phyloP scores from a whole-genome alignment of 2,797 vertebrate species.

The Phoeniculus purpureus region DNA sequence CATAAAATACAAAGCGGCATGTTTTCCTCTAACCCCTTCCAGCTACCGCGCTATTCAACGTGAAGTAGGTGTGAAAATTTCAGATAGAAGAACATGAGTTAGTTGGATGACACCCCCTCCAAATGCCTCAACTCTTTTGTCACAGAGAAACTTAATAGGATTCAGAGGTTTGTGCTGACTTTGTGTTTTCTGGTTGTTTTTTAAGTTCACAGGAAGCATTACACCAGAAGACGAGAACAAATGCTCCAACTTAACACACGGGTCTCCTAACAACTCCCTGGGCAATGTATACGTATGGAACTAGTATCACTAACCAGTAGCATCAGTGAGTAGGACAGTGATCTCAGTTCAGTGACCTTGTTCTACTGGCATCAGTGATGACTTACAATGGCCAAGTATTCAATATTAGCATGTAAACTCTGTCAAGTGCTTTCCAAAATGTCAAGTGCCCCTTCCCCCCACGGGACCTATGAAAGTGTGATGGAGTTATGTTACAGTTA shows the following conservation, averaged over 20 bases:
- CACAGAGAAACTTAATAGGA: not conserved
- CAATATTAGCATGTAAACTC: not conserved
- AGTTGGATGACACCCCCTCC: not conserved
- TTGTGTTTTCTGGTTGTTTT: not conserved
- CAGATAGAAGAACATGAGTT: not conserved
- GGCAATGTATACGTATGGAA: not conserved
- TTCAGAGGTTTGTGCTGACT: not conserved
- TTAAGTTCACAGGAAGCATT: not conserved
- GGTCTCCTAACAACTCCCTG: not conserved
- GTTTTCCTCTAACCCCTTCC: not conserved
- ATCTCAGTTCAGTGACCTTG: not conserved
- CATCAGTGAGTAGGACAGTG: not conserved
- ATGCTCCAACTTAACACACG: not conserved
- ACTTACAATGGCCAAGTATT: not conserved
- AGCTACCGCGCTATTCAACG: not conserved
- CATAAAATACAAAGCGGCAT: not conserved
- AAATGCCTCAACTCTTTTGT: not conserved
- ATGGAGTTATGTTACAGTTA: not conserved
- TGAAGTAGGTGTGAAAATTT: not conserved
- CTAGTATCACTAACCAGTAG: not conserved
- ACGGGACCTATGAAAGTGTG: not conserved
- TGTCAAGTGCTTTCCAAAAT: constrained; percentile 35
- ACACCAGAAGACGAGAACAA: not conserved
- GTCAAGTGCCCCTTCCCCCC: not conserved
- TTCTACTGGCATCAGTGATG: not conserved